A percentile compares a stretch with the other conserved stretches of the same genome.
These are phyloP conservation scores for Nyleta sp. DNA, from an alignment of 2,888 invertebrate species.

Conservation along the genomic window DNA sequence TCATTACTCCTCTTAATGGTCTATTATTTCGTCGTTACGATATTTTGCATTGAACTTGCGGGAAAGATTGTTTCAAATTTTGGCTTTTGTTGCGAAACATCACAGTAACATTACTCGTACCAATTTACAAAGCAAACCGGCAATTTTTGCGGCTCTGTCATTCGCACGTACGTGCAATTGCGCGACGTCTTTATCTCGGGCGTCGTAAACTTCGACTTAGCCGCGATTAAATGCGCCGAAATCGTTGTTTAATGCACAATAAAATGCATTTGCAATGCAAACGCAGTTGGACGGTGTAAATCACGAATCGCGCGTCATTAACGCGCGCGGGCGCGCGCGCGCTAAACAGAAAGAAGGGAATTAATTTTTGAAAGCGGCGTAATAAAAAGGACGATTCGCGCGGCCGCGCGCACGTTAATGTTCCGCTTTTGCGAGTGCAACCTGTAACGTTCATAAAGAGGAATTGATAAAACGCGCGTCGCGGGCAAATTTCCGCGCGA, in stretches of 20 bases:
- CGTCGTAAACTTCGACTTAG: slow-evolving; percentile 14
- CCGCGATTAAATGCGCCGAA: slow-evolving; percentile 21
- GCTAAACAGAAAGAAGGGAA: no score
- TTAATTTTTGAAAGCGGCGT: no score
- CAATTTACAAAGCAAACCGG: neutral
- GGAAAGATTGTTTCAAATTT: no score
- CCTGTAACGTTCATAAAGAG: no score
- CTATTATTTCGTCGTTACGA: no score
- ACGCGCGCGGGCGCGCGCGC: neutral
- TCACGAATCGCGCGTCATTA: neutral
- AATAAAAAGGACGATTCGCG: neutral
- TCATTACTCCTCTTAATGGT: no score
- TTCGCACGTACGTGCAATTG: slow-evolving; percentile 24
- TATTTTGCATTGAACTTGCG: no score
- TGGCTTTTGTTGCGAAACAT: no score
- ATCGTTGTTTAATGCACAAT: slow-evolving; percentile 37
- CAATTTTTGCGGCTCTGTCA: slow-evolving; percentile 23
- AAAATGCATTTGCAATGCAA: slow-evolving; percentile 31
- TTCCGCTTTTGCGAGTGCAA: no score
- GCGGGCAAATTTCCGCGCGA: no score
- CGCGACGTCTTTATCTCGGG: slow-evolving; percentile 23
- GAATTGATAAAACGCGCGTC: no score
- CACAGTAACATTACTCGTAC: no score
- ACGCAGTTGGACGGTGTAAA: neutral
- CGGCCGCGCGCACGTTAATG: neutral